Conservation (phyloP, 2,888 invertebrate genomes). For the Drosophila testacea region DNA sequence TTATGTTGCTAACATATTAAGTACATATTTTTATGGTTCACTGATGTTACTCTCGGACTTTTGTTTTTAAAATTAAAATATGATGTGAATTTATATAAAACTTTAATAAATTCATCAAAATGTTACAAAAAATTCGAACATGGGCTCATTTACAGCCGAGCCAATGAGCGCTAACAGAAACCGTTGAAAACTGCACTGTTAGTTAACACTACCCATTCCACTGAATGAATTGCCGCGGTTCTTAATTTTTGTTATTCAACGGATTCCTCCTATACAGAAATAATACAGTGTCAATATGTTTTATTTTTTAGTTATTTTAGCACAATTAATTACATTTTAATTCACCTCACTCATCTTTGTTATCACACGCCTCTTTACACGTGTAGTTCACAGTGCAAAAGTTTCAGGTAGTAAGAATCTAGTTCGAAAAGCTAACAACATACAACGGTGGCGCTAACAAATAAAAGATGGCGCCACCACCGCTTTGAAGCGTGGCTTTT, state of each 20-base stretch:
- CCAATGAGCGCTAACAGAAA: background rate
- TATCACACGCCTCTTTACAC: constrained; percentile 11
- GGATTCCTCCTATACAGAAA: no score
- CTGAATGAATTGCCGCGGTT: background rate
- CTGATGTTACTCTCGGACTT: background rate
- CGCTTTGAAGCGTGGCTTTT: no score
- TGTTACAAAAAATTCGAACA: no score
- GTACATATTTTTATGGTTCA: background rate
- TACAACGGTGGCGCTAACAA: no score
- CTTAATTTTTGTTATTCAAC: background rate
- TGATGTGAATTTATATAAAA: background rate
- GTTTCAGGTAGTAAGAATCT: no score
- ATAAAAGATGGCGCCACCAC: no score
- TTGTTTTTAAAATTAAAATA: background rate
- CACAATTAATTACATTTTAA: constrained; percentile 6
- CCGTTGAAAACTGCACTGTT: background rate
- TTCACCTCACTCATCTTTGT: constrained; percentile 4
- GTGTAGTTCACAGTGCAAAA: constrained; percentile 12
- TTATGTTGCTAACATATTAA: constrained; percentile 7
- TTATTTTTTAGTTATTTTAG: background rate
- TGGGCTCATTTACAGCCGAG: background rate
- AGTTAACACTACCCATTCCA: constrained; percentile 5
- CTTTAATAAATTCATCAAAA: background rate
- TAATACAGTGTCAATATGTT: background rate
- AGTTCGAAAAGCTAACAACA: no score